Percentiles rank a stretch among this genome's conserved stretches.
Evolutionary conservation across 2,113 vertebrate species (phyloP).

Genomic region (Podarcis cretensis): DNA sequence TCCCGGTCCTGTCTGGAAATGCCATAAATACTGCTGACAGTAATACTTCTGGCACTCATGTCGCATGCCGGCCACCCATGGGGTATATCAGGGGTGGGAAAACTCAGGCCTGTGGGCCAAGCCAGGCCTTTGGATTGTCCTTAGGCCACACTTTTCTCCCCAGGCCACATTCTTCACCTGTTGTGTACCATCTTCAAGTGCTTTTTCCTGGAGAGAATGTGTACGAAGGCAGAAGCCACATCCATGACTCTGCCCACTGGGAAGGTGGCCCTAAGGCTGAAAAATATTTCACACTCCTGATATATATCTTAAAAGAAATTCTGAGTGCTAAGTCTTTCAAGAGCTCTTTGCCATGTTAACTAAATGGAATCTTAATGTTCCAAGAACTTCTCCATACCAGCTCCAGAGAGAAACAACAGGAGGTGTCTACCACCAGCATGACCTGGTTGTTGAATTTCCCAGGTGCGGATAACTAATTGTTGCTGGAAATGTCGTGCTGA

Average conservation of each 20-base stretch:
- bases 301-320: neutral
- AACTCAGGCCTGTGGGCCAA: neutral
- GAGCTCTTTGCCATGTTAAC: neutral
- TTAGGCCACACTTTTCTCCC: too few relatives aligned
- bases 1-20: neutral
- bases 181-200: too few relatives aligned
- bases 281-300: too few relatives aligned
- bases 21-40: neutral
- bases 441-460: neutral
- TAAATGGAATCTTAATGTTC: neutral
- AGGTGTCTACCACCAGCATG: neutral
- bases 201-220: too few relatives aligned
- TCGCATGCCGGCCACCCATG: neutral
- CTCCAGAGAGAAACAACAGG: neutral
- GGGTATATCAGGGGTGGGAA: neutral
- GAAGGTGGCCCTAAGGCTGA: neutral
- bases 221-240: too few relatives aligned
- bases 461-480: neutral
- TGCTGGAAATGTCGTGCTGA: neutral
- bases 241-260: too few relatives aligned
- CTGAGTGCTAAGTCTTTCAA: too few relatives aligned
- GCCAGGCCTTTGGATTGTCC: too few relatives aligned
- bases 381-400: neutral
- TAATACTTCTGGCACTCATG: neutral
- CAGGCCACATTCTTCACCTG: too few relatives aligned